Conservation (phyloP, 2,888 invertebrate genomes). For the Andrena hattorfiana region DNA sequence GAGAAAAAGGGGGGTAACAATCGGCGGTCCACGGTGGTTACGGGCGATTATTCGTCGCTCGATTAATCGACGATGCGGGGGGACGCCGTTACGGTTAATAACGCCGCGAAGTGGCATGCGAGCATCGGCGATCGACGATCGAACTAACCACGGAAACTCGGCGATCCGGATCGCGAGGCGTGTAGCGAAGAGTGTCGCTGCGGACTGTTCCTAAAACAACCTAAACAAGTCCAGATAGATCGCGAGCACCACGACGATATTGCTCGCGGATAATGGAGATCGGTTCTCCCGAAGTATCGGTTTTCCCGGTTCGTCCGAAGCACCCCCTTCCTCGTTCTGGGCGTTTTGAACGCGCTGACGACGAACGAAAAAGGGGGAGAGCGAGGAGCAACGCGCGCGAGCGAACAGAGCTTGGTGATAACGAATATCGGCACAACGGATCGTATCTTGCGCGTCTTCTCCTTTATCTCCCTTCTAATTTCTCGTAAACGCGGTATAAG, state of each 20-base stretch:
- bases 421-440: constrained; percentile 61
- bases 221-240: constrained; percentile 17
- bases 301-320: neutral
- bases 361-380: constrained; percentile 58
- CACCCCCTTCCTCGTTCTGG: neutral
- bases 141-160: constrained; percentile 10
- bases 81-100: neutral
- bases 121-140: constrained; percentile 43
- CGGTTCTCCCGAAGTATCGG: neutral
- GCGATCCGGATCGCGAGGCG: constrained; percentile 26
- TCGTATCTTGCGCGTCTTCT: constrained; percentile 53
- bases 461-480: constrained; percentile 33
- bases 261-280: constrained; percentile 48
- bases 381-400: constrained; percentile 47
- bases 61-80: neutral
- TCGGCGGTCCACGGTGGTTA: neutral
- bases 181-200: constrained; percentile 13
- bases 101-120: constrained; percentile 29
- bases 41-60: constrained; percentile 12
- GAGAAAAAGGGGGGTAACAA: too few relatives aligned
- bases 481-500: constrained; percentile 68
- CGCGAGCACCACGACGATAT: constrained; percentile 39
- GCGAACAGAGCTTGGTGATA: constrained; percentile 50
- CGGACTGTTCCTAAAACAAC: constrained; percentile 3
- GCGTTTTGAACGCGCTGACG: constrained; percentile 17